phyloP scores from a whole-genome alignment of 2,797 vertebrate species.

The Megaceryle alcyon region DNA sequence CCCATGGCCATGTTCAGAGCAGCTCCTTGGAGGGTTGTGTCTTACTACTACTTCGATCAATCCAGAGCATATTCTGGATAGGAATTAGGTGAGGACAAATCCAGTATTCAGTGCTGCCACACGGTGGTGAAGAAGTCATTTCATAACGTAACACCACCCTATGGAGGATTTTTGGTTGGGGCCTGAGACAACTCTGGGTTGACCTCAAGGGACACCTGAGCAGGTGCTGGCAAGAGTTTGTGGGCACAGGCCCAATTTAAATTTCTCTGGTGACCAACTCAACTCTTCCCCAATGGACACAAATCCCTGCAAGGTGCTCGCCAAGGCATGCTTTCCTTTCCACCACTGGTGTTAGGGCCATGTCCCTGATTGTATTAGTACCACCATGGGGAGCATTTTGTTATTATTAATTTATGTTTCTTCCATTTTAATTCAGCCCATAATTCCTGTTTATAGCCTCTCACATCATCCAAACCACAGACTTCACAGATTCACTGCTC shows the following conservation, averaged over 20 bases:
- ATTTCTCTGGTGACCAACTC: not conserved
- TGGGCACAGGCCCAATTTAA: not conserved
- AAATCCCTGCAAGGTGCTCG: not conserved
- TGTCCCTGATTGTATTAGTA: not conserved
- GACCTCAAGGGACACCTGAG: not conserved
- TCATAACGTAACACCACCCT: not conserved
- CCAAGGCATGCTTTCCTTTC: not conserved
- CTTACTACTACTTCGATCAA: not conserved
- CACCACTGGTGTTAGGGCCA: not conserved
- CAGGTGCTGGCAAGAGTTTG: not conserved
- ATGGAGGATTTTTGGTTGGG: not conserved
- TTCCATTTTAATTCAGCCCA: not conserved
- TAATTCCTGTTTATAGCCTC: not conserved
- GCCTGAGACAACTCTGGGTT: not conserved
- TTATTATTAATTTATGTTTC: not conserved
- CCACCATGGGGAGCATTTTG: fast-evolving
- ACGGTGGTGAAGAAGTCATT: constrained; percentile 40
- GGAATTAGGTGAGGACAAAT: not conserved
- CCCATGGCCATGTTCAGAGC: not conserved
- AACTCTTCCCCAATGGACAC: not conserved
- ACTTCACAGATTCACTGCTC: not conserved
- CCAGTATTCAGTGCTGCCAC: constrained; percentile 56
- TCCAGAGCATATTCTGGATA: not conserved
- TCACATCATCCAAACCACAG: not conserved
- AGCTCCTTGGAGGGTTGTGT: not conserved